These are phyloP conservation scores for Eubasilissa splendida DNA, from an alignment of 2,888 invertebrate species.

Conservation along the genomic window DNA sequence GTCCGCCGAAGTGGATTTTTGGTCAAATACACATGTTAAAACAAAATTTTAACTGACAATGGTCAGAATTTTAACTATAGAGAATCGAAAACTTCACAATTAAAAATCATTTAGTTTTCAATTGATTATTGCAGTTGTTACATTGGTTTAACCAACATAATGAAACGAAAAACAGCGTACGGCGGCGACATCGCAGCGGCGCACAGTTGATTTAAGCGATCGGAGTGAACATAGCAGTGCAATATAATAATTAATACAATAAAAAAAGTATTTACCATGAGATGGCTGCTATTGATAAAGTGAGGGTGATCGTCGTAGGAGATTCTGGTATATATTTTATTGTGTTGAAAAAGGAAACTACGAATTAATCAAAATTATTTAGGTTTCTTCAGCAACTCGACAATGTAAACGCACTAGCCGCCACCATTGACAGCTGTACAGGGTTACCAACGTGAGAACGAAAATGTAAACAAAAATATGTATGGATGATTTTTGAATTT, in stretches of 20 bases:
- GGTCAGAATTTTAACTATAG: no score
- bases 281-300: slow-evolving; percentile 91
- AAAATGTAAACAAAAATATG: no score
- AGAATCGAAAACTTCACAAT: no score
- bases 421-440: slow-evolving; percentile 50
- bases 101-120: no score
- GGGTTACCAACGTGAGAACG: slow-evolving; percentile 34
- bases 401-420: slow-evolving; percentile 23
- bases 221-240: slow-evolving; percentile 22
- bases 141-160: slow-evolving; percentile 30
- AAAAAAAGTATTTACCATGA: slow-evolving; percentile 45
- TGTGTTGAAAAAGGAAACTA: background rate
- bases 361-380: background rate
- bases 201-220: slow-evolving; percentile 17
- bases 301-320: slow-evolving; percentile 91
- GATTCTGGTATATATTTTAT: slow-evolving; percentile 81
- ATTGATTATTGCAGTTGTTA: background rate
- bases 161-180: slow-evolving; percentile 19
- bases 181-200: slow-evolving; percentile 30
- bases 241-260: slow-evolving; percentile 32
- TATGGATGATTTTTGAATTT: no score
- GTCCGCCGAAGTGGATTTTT: no score
- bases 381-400: background rate
- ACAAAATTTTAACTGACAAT: no score
- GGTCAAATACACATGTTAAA: no score